phyloP scores from a whole-genome alignment of 1,140 invertebrate species.

The Cheumatopsyche charites region DNA sequence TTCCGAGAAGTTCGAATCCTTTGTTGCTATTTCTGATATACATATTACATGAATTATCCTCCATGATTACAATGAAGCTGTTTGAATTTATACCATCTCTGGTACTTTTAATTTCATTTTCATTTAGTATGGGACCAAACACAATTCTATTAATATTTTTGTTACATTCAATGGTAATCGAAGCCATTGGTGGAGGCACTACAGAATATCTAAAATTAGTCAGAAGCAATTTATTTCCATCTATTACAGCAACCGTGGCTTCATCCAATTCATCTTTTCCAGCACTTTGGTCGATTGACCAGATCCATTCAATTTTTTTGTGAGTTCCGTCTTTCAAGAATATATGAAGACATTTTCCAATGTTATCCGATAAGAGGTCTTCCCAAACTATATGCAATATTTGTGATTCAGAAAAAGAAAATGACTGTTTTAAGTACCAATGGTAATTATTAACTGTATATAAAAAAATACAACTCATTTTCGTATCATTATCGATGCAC shows the following conservation, averaged over 20 bases:
- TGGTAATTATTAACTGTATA: slow-evolving; percentile 87
- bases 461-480: slow-evolving; percentile 66
- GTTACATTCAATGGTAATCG: slow-evolving; percentile 64
- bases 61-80: slow-evolving; percentile 53
- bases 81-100: slow-evolving; percentile 55
- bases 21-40: slow-evolving; percentile 32
- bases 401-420: slow-evolving; percentile 61
- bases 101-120: slow-evolving; percentile 39
- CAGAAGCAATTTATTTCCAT: slow-evolving; percentile 74
- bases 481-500: slow-evolving; percentile 56
- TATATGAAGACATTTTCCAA: slow-evolving; percentile 67
- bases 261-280: slow-evolving; percentile 61
- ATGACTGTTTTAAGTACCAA: slow-evolving; percentile 86
- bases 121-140: slow-evolving; percentile 60
- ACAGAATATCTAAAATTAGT: slow-evolving; percentile 75
- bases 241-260: slow-evolving; percentile 75
- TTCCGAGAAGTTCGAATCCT: slow-evolving; percentile 5
- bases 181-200: slow-evolving; percentile 84
- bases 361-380: slow-evolving; percentile 57
- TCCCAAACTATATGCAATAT: slow-evolving; percentile 71
- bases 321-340: slow-evolving; percentile 63
- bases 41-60: slow-evolving; percentile 41
- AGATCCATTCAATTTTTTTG: slow-evolving; percentile 68
- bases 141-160: slow-evolving; percentile 65
- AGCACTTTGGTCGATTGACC: slow-evolving; percentile 64